phyloP scores from a whole-genome alignment of 2,113 vertebrate species.

The Salvelinus sp. region DNA sequence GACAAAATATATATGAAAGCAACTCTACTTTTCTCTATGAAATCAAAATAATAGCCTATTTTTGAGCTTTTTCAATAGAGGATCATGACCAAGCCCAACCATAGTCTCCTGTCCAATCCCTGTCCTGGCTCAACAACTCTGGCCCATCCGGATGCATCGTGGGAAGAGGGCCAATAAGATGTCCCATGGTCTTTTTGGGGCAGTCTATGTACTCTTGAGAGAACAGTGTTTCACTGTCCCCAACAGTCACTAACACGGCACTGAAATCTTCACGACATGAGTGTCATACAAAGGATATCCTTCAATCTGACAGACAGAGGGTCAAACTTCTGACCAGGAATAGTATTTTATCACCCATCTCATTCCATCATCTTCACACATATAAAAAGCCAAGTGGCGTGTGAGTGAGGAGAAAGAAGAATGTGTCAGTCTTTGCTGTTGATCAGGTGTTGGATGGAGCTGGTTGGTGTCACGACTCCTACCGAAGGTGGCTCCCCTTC shows the following conservation, averaged over 20 bases:
- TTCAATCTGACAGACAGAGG: conserved; percentile 33
- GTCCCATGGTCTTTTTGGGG: background rate
- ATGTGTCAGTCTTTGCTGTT: background rate
- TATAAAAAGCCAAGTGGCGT: background rate
- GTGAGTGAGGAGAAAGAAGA: background rate
- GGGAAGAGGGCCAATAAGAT: too few relatives aligned
- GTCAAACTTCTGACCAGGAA: conserved; percentile 46
- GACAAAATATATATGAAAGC: background rate
- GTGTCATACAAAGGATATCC: background rate
- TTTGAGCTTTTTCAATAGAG: background rate
- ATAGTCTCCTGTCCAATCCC: background rate
- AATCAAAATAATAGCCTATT: too few relatives aligned
- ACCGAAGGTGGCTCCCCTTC: too few relatives aligned
- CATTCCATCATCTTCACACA: conserved; percentile 56
- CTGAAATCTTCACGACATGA: background rate
- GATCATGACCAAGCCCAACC: background rate
- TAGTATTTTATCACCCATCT: conserved; percentile 60
- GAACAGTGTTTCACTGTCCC: conserved; percentile 33
- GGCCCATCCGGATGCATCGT: too few relatives aligned
- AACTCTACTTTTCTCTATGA: background rate
- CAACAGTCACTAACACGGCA: conserved; percentile 18
- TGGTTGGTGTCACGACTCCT: background rate
- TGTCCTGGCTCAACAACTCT: background rate
- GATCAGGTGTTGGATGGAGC: background rate
- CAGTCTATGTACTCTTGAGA: background rate